These are phyloP conservation scores for Bursaphelenchus mucronatus DNA, from an alignment of 1,140 invertebrate genomes.

Conservation along the genomic window DNA sequence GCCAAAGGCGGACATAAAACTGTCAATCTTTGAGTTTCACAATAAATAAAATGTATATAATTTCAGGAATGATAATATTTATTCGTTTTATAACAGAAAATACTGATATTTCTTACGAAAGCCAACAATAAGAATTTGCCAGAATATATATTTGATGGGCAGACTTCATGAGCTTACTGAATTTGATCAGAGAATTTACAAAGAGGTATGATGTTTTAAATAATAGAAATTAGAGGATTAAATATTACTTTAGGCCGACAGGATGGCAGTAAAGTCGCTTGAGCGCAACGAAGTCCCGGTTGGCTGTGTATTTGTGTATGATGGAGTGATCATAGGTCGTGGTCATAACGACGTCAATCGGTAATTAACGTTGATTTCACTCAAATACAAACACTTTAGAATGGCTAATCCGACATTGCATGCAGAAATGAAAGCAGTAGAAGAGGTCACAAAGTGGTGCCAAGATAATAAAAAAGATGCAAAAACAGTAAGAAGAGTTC, in stretches of 20 bases:
- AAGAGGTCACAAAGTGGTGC: conserved; percentile 71
- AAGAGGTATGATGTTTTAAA: not conserved
- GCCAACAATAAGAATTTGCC: too few species aligned
- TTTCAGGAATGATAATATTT: too few species aligned
- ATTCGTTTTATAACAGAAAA: too few species aligned
- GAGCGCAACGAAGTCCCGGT: conserved; percentile 83
- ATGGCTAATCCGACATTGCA: conserved; percentile 87
- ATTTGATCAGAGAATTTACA: not conserved
- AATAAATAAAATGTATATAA: not conserved
- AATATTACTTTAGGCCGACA: conserved; percentile 47
- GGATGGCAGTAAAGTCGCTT: conserved; percentile 75
- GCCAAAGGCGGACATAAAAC: conserved; percentile 23
- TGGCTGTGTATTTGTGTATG: conserved; percentile 84
- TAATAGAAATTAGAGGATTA: conserved; percentile 25
- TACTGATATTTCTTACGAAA: too few species aligned
- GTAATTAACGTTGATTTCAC: conserved; percentile 64
- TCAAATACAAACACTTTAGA: conserved; percentile 77
- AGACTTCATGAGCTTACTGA: too few species aligned
- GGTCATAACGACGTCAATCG: conserved; percentile 62
- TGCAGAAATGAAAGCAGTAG: conserved; percentile 91
- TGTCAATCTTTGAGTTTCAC: conserved; percentile 12
- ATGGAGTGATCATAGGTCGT: conserved; percentile 63
- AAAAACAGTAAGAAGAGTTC: conserved; percentile 11
- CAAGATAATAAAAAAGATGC: conserved; percentile 25
- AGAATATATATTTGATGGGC: too few species aligned